Conservation (phyloP, 2,797 vertebrate genomes). For the Falco columbarius region DNA sequence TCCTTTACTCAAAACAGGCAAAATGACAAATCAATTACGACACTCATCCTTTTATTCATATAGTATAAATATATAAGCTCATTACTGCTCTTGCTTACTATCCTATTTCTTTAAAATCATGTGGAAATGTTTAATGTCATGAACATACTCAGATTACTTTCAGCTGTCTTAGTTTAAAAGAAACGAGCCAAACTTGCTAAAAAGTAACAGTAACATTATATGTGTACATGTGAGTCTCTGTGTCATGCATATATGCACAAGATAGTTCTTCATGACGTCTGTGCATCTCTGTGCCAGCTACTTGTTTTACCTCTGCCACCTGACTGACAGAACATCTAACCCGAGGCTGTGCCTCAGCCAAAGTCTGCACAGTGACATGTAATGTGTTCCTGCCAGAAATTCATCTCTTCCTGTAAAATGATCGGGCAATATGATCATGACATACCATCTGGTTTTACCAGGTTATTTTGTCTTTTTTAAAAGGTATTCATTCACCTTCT, state of each 20-base stretch:
- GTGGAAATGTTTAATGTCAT: constrained; percentile 39
- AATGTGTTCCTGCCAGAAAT: not conserved
- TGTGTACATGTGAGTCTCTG: not conserved
- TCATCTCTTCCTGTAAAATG: not conserved
- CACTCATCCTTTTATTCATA: constrained; percentile 53
- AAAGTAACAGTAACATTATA: not conserved
- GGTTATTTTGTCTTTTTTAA: not conserved
- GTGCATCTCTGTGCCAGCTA: not conserved
- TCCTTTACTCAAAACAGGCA: not conserved
- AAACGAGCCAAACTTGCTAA: not conserved
- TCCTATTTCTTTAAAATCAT: constrained; percentile 42
- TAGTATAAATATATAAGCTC: constrained; percentile 59
- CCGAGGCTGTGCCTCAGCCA: not conserved
- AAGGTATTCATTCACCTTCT: not conserved
- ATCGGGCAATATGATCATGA: constrained; percentile 37
- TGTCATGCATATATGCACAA: not conserved
- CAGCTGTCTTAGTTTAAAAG: not conserved
- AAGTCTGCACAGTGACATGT: not conserved
- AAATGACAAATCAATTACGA: constrained; percentile 22
- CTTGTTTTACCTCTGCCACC: constrained; percentile 10
- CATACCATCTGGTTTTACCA: not conserved
- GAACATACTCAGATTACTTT: constrained; percentile 37
- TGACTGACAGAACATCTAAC: not conserved
- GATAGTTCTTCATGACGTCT: not conserved
- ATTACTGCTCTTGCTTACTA: constrained; percentile 53